Base-by-base conservation (phyloP, 2,888 invertebrate species). In the Cenopis cana region DNA sequence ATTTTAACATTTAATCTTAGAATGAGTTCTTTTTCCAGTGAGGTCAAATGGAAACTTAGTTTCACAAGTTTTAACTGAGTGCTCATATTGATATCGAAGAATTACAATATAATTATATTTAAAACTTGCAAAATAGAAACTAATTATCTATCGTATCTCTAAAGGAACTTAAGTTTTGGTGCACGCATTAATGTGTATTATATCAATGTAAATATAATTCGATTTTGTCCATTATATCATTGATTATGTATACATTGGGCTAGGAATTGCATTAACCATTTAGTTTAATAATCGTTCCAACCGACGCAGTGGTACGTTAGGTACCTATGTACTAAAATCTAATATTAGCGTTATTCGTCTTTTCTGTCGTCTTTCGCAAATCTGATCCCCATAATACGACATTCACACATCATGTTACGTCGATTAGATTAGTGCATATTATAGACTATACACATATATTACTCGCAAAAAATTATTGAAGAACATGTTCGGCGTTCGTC, bases 131-230 rank as follows among this genome's bases (percentile, higher is more conserved):
- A 67, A 61, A 64, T 64, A 68, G 20, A 52, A 59, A 59, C 18
- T n/a, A 57, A 57, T 50, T n/a, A 64, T 52, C 24, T 29, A 24
- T 24, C 41, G 41, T 68, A 50, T 60, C 20, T 68, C 36, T 46
- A 4, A 49, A 68, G 59, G 60, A 68, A 54, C 60, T 60, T 36
- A 68, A 52, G 59, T 68, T 60, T 60, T 41, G 52, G 54, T 54
- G 68, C 68, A 68, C 41, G 41, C 36, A 50, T 20, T 50, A 12
- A 52, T n/a, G 24, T 36, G n/a, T 38, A n/a, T 38, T 64, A 62
- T 64, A 62, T 52, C 1, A 18, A 36, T 18, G 17, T 49, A 61
- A 55, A 29, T 55, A 55, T 8, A 29, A n/a, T n/a, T 55, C 29
- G n/a, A 29, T 29, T 55, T 55, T 55, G 14, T n/a, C n/a, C 8